Percentiles rank a stretch among this genome's conserved stretches.
These are phyloP conservation scores for Antrozous pallidus DNA, from an alignment of 2,797 vertebrate genomes.

Conservation along the genomic window DNA sequence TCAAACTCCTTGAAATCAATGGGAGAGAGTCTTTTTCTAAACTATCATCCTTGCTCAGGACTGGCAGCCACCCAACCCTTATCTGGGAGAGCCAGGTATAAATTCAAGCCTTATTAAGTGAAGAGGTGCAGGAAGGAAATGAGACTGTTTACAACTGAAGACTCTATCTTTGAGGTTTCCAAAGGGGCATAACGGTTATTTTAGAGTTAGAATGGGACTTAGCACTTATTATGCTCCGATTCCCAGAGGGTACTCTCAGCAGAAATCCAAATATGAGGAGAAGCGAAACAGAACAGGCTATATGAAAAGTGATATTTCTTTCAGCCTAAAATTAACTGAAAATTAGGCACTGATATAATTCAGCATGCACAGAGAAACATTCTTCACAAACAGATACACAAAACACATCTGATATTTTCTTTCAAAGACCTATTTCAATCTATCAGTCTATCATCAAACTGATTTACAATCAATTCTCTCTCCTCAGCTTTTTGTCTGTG, in stretches of 20 bases:
- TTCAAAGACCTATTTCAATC: constrained; percentile 6
- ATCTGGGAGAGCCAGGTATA: background rate
- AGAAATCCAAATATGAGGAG: constrained; percentile 8
- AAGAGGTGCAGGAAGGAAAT: background rate
- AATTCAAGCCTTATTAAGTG: background rate
- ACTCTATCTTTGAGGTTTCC: background rate
- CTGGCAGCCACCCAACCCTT: background rate
- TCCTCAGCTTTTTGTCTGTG: background rate
- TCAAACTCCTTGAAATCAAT: background rate
- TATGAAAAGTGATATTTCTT: background rate
- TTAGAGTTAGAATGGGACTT: background rate
- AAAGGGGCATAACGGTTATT: background rate
- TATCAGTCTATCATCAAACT: background rate
- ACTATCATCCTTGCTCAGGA: background rate
- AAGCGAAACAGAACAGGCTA: background rate
- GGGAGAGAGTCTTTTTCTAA: background rate
- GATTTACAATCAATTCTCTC: background rate
- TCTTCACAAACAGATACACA: background rate
- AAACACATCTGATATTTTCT: background rate
- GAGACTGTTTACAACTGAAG: background rate
- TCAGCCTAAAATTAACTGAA: background rate
- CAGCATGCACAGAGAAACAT: background rate
- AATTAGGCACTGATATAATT: background rate
- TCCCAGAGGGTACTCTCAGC: background rate
- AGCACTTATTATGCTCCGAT: background rate